Conservation (phyloP, 2,797 vertebrate species). For the Siniperca scherzeri region DNA sequence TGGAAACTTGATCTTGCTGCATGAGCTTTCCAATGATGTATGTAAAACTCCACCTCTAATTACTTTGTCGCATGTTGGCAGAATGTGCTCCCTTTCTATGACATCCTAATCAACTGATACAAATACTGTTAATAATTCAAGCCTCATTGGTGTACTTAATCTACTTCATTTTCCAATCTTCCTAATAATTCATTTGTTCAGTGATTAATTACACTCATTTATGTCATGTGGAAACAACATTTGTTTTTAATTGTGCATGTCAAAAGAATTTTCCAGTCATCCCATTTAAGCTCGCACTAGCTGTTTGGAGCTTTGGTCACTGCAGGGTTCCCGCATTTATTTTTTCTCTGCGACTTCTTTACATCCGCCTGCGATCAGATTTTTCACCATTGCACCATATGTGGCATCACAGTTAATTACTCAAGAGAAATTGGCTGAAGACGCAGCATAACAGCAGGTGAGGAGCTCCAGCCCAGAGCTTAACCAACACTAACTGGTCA, state of each 20-base stretch:
- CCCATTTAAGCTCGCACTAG: conserved; percentile 48
- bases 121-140: conserved; percentile 82
- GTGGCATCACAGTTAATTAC: conserved; percentile 81
- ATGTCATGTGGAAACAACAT: conserved; percentile 77
- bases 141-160: conserved; percentile 83
- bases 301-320: conserved; percentile 67
- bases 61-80: conserved; percentile 50
- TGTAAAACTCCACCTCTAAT: conserved; percentile 51
- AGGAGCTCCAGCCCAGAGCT: conserved; percentile 77
- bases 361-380: conserved; percentile 63
- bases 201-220: conserved; percentile 80
- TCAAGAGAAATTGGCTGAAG: conserved; percentile 79
- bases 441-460: conserved; percentile 78
- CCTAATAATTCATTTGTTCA: conserved; percentile 82
- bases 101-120: conserved; percentile 70
- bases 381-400: conserved; percentile 73
- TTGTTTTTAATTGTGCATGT: conserved; percentile 83
- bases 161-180: conserved; percentile 80
- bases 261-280: conserved; percentile 73
- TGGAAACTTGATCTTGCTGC: conserved; percentile 14
- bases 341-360: conserved; percentile 38
- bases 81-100: conserved; percentile 45
- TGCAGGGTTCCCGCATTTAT: conserved; percentile 38
- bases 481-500: conserved; percentile 82
- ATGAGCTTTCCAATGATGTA: conserved; percentile 20